phyloP scores from a whole-genome alignment of 2,113 vertebrate species.

The Probosciger aterrimus region DNA sequence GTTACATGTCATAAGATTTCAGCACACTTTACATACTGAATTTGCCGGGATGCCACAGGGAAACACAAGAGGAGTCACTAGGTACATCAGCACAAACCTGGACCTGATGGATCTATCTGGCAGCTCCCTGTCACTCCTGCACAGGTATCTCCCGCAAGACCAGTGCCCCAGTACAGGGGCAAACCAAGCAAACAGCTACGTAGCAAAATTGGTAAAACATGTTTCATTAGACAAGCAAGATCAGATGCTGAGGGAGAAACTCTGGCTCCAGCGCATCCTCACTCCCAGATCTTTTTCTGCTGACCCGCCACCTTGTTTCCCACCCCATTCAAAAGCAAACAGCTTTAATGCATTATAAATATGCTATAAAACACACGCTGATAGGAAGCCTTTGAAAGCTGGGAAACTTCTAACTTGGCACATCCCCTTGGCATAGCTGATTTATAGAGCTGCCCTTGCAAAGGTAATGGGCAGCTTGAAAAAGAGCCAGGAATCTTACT shows the following conservation, averaged over 20 bases:
- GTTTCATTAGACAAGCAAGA: neutral
- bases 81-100: neutral
- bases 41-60: neutral
- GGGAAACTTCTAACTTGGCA: neutral
- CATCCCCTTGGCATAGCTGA: neutral
- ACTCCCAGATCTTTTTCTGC: neutral
- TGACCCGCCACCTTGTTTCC: neutral
- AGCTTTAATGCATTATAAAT: neutral
- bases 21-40: neutral
- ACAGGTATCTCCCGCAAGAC: neutral
- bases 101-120: accelerated
- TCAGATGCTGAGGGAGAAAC: accelerated
- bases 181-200: no score
- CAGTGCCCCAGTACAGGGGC: neutral
- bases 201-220: accelerated
- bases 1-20: accelerated
- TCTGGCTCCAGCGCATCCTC: neutral
- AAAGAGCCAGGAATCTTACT: neutral
- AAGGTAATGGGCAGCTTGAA: neutral
- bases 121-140: accelerated
- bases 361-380: neutral
- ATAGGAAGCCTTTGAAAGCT: neutral
- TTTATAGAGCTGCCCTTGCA: neutral
- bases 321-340: neutral
- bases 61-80: accelerated